Evolutionary conservation across 2,888 invertebrate genomes (phyloP).

Genomic region (Papilio protenor): DNA sequence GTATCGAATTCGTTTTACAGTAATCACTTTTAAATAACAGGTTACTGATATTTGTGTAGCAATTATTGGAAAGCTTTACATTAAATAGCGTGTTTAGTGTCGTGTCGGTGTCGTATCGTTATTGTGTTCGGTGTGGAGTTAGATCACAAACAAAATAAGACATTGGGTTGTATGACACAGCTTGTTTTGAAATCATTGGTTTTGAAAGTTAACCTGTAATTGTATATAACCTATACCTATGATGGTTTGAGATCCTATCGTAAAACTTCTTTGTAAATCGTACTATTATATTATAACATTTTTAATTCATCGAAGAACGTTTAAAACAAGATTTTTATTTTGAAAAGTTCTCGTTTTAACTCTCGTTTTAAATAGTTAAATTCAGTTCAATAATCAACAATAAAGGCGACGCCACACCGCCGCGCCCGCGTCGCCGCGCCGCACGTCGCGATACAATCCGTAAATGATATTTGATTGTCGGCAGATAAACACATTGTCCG

Average conservation of each 20-base stretch:
- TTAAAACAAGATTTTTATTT: too few species aligned
- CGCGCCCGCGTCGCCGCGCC: background rate
- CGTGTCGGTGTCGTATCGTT: background rate
- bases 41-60: constrained; percentile 8
- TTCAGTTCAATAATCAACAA: background rate
- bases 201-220: too few species aligned
- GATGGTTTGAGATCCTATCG: too few species aligned
- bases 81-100: constrained; percentile 15
- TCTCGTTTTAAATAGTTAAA: too few species aligned
- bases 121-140: background rate
- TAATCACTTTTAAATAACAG: constrained; percentile 38
- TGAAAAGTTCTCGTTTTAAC: too few species aligned
- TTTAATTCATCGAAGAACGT: too few species aligned
- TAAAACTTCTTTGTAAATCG: too few species aligned
- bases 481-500: constrained; percentile 51
- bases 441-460: constrained; percentile 51
- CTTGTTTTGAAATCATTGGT: too few species aligned
- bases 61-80: constrained; percentile 9
- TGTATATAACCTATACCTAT: too few species aligned
- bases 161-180: too few species aligned
- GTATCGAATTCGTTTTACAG: constrained; percentile 11
- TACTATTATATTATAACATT: too few species aligned
- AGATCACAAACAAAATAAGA: too few species aligned
- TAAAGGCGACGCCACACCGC: background rate
- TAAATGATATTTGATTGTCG: constrained; percentile 59